These are phyloP conservation scores for Andrena minutula DNA, from an alignment of 2,888 invertebrate species.

Conservation along the genomic window DNA sequence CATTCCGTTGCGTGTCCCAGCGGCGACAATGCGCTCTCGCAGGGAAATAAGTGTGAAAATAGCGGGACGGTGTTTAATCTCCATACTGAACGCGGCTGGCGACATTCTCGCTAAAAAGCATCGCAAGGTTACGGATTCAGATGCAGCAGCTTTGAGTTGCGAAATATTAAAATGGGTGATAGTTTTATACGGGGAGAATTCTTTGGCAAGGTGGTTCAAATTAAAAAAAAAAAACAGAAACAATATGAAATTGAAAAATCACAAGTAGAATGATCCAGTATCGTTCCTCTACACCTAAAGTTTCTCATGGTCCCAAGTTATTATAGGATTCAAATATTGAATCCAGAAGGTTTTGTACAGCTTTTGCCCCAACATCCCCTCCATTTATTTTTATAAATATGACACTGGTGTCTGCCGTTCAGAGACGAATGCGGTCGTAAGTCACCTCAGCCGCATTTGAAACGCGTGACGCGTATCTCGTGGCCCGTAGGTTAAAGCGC, in stretches of 20 bases:
- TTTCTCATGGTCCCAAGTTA: too few species aligned
- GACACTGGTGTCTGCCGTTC: not conserved
- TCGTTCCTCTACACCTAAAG: too few species aligned
- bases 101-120: not conserved
- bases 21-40: not conserved
- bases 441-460: not conserved
- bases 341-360: too few species aligned
- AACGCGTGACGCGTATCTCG: conserved; percentile 13
- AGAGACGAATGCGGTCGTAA: not conserved
- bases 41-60: not conserved
- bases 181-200: not conserved
- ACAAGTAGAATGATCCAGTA: too few species aligned
- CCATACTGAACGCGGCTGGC: not conserved
- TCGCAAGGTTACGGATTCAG: not conserved
- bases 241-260: too few species aligned
- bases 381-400: not conserved
- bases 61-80: conserved; percentile 5
- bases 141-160: not conserved
- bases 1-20: not conserved
- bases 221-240: too few species aligned
- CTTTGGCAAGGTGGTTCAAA: not conserved
- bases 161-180: not conserved
- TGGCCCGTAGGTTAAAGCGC: not conserved
- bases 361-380: not conserved
- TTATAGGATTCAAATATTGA: too few species aligned